Base-by-base conservation (phyloP, 2,113 vertebrate genomes). In the Platycercus adscitus region DNA sequence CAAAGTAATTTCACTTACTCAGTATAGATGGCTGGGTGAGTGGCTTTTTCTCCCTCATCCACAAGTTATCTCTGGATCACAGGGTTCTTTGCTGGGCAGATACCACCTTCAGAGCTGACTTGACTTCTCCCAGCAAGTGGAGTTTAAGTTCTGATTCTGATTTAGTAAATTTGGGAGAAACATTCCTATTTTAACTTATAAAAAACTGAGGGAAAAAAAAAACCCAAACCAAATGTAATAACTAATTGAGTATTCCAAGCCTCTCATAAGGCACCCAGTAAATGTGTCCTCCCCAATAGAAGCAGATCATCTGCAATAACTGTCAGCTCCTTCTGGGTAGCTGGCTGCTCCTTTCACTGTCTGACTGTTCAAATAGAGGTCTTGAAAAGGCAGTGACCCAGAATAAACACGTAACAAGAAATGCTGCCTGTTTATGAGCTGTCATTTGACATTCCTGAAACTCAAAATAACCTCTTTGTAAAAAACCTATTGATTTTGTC, bases 381-480 rank as follows among this genome's bases (percentile, higher is more conserved):
- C 37, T 64, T 75, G 25, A 20, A 52, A 87, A 80, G 86, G 52
- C 85, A 76, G 64, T 92, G 86, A 75, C 55, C 44, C 52, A 47
- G 70, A 43, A 87, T 63, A 93, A 94, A 64, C 46, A 56, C 31
- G 3, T 85, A 66, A 91, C 78, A 78, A 76, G 66, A 81, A 86
- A 65, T 41, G 41, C 41, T 84, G 41, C 49, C 70, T 89, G 56
- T 73, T 95, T 83, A 87, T 75, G 63, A 85, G 60, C 58, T 43
- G 73, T 50, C 37, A 82, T 69, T 72, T 88, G 93, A 79, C 91
- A 89, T 61, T 82, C 63, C 90, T 75, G 91, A 78, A 83, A 28
- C 20, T 58, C 65, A 81, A 39, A 89, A 85, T 23, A 81, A 24
- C 29, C 33, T 46, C 21, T 75, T 60, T 61, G 85, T 37, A 37